phyloP scores from a whole-genome alignment of 2,797 vertebrate genomes.

The Rhinatrema bivittatum region DNA sequence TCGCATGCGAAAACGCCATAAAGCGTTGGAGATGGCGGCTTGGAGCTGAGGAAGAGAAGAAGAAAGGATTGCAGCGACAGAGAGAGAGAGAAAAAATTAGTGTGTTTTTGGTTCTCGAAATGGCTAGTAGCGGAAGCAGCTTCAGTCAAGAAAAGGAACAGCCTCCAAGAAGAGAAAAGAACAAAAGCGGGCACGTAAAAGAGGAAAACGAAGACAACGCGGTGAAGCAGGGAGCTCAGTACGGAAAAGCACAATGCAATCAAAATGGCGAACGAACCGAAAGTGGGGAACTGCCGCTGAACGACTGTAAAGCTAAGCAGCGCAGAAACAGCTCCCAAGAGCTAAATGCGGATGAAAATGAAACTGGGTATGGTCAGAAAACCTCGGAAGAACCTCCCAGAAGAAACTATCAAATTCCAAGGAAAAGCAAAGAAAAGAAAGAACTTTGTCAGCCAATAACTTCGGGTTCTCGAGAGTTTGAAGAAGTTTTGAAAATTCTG shows the following conservation, averaged over 20 bases:
- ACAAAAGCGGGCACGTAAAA: too few species aligned
- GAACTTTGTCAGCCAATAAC: conserved; percentile 74
- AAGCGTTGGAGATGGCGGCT: conserved; percentile 10
- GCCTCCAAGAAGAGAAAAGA: too few species aligned
- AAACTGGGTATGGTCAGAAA: conserved; percentile 10
- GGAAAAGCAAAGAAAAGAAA: conserved; percentile 88
- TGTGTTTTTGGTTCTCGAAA: too few species aligned
- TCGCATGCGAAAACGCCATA: too few species aligned
- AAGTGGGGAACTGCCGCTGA: too few species aligned
- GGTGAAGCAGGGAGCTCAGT: conserved; percentile 6
- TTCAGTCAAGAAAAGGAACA: too few species aligned
- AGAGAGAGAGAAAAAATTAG: too few species aligned
- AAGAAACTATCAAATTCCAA: conserved; percentile 84
- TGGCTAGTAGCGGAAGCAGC: too few species aligned
- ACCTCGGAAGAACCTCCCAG: conserved; percentile 65
- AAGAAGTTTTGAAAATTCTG: conserved; percentile 78
- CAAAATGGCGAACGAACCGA: conserved; percentile 46
- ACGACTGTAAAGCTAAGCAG: too few species aligned
- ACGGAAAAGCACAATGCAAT: conserved; percentile 10
- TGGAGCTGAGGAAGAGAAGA: conserved; percentile 16
- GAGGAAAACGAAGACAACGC: conserved; percentile 5
- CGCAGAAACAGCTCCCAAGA: conserved; percentile 18
- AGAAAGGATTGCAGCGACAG: too few species aligned
- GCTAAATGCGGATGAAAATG: neutral
- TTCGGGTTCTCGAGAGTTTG: conserved; percentile 77